Percentiles rank a stretch among this genome's conserved stretches.
Evolutionary conservation across 2,797 vertebrate genomes (phyloP).

Genomic region (Pachyuromys duprasi): DNA sequence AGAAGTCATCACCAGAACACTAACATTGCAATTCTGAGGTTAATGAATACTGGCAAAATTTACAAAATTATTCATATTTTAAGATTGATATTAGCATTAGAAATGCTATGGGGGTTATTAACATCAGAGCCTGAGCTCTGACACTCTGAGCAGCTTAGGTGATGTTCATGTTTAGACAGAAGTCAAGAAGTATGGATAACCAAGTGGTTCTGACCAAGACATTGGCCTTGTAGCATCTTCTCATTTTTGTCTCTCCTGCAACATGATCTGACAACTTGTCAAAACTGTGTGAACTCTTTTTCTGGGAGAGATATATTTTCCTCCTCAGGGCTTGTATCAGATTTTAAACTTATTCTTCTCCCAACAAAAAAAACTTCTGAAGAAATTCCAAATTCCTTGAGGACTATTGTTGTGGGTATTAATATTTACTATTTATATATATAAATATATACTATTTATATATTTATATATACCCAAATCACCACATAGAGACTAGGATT

Average conservation of each 20-base stretch:
- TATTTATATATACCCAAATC: too few relatives aligned
- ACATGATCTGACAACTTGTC: not conserved
- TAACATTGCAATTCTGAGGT: not conserved
- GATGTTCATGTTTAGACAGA: not conserved
- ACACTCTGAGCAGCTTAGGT: not conserved
- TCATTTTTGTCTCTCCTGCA: not conserved
- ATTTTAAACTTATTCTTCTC: not conserved
- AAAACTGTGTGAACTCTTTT: not conserved
- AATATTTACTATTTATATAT: too few relatives aligned
- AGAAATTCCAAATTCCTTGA: not conserved
- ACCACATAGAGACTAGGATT: too few relatives aligned
- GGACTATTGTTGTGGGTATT: not conserved
- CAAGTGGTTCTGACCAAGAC: not conserved
- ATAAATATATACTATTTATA: too few relatives aligned
- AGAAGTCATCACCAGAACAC: not conserved
- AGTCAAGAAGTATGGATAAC: not conserved
- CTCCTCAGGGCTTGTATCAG: not conserved
- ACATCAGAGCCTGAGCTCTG: not conserved
- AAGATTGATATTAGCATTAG: not conserved
- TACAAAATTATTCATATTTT: not conserved
- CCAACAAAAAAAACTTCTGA: not conserved
- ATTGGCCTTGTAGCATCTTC: too few relatives aligned
- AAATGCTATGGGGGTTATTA: not conserved
- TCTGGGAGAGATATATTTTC: not conserved
- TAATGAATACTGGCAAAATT: not conserved